A percentile compares a stretch with the other conserved stretches of the same genome.
Conservation (phyloP, 2,113 vertebrate genomes). For the Muscicapa adusta region DNA sequence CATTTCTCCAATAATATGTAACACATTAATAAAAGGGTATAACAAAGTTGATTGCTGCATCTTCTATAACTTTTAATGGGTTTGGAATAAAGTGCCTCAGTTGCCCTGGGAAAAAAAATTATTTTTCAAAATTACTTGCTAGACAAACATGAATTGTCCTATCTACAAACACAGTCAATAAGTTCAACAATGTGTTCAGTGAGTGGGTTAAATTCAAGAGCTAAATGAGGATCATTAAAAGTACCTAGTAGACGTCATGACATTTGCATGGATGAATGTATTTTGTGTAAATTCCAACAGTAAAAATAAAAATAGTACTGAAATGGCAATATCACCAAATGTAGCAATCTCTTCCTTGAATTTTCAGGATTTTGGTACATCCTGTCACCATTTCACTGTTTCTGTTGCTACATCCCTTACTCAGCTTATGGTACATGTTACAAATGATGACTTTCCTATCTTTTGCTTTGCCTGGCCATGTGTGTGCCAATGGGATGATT, state of each 20-base stretch:
- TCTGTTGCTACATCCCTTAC: neutral
- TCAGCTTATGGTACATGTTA: neutral
- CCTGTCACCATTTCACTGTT: neutral
- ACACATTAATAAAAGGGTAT: neutral
- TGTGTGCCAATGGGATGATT: neutral
- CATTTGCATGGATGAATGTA: neutral
- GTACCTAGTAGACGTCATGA: fast-evolving
- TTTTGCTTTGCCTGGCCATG: neutral
- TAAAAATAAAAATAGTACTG: neutral
- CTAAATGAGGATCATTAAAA: no score
- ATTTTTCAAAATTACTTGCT: neutral
- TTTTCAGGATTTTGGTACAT: neutral
- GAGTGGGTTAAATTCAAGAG: neutral
- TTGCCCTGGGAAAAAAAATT: neutral
- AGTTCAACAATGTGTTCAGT: neutral
- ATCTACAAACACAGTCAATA: neutral
- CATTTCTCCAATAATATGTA: neutral
- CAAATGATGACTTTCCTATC: neutral
- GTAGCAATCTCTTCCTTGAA: neutral
- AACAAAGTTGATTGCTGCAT: neutral
- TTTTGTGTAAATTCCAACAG: neutral
- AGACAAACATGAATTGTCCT: neutral
- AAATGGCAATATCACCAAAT: neutral
- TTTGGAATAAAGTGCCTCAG: neutral
- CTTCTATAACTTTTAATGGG: neutral